Evolutionary conservation across 2,888 invertebrate species (phyloP).

Genomic region (Oasisia sp.): DNA sequence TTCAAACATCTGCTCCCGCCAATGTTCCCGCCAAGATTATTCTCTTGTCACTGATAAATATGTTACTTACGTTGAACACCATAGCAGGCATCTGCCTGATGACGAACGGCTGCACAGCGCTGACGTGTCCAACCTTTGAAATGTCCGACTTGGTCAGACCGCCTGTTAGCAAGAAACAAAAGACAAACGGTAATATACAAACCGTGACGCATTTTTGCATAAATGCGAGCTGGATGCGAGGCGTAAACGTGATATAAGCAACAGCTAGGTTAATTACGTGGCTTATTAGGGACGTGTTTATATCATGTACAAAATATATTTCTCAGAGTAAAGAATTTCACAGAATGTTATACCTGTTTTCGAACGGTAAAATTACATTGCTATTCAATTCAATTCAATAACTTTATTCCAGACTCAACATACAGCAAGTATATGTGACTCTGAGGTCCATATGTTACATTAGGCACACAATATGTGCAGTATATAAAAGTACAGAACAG

Average conservation of each 20-base stretch:
- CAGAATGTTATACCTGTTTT: background rate
- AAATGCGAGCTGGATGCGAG: background rate
- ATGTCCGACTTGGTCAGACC: background rate
- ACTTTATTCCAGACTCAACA: too few relatives aligned
- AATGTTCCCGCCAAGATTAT: too few relatives aligned
- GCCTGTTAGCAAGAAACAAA: background rate
- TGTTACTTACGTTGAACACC: background rate
- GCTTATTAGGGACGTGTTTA: background rate
- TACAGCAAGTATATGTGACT: too few relatives aligned
- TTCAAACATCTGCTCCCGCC: too few relatives aligned
- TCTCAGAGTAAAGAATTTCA: background rate
- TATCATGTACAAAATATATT: background rate
- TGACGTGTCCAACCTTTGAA: background rate
- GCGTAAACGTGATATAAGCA: background rate
- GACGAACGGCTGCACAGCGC: conserved; percentile 2
- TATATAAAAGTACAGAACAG: too few relatives aligned
- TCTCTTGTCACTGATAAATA: background rate
- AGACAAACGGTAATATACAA: background rate
- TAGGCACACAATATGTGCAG: too few relatives aligned
- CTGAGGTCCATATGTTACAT: too few relatives aligned
- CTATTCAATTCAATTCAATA: background rate
- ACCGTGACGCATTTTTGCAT: background rate
- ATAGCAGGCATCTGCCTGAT: background rate
- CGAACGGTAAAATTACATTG: background rate
- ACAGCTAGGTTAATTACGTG: background rate